Evolutionary conservation across 2,797 vertebrate genomes (phyloP), one percentile per base, ranked within the genome.

Genomic region (Hemibagrus guttatus): DNA sequence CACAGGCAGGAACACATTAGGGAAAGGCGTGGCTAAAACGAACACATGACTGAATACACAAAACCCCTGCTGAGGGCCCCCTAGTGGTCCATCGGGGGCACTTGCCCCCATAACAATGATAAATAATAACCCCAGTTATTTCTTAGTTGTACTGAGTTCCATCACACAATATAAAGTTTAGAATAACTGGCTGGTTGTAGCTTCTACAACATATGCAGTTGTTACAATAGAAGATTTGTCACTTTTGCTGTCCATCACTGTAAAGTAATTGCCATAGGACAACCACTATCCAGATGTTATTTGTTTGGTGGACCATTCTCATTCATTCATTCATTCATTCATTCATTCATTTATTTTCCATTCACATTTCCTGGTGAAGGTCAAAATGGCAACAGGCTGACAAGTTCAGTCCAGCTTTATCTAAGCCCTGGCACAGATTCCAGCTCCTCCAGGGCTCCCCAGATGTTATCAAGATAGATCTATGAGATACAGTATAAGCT

Each of bases 381-480:
- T 54, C 7, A 76, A 76, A 52, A 0, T 54, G 74, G 26, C n/a
- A 52, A 52, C 26, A 75, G 46, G 46, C 12, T 74, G 16, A 75
- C 13, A 75, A 75, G 72, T 52, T 75, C 26, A 52, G 46, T 52
- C 72, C 46, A 75, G 42, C 52, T n/a, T 75, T 28, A 49, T n/a
- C 26, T 26, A 16, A 14, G 3, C 26, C 14, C 46, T 16, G 6
- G 13, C 46, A 75, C 14, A 75, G 46, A n/a, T 75, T 28, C 72
- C 72, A 75, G 23, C 26, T 52, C n/a, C 26, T 75, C 46, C 72
- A 52, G 26, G n/a, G 72, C 14, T 28, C 26, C 72, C 46, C 72
- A 75, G 46, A 75, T 52, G 42, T 75, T 75, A 75, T 75, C 72
- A 75, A 52, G 72, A 35, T 4, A 71, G 42, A 49, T 49, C 46